These are phyloP conservation scores for Syngnathus typhle DNA, from an alignment of 2,113 vertebrate genomes.

Conservation along the genomic window DNA sequence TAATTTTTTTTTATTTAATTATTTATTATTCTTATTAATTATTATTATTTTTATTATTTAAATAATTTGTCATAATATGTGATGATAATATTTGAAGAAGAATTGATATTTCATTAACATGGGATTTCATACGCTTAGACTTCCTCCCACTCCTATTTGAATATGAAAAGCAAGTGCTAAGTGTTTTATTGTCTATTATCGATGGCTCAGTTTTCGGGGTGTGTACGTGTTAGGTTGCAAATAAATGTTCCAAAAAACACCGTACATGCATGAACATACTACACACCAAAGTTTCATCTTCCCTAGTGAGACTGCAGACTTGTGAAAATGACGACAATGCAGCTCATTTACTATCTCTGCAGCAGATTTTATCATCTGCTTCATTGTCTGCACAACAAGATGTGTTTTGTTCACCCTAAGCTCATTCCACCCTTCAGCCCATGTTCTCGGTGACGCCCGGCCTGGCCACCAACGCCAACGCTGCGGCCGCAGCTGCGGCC, in stretches of 20 bases:
- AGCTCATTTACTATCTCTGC: background rate
- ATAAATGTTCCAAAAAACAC: background rate
- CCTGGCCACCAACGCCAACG: slow-evolving; percentile 77
- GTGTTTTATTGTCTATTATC: too few relatives aligned
- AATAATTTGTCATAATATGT: too few relatives aligned
- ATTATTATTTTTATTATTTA: too few relatives aligned
- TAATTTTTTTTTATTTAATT: too few relatives aligned
- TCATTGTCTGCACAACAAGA: slow-evolving; percentile 7
- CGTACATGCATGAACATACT: background rate
- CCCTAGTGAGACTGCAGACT: background rate
- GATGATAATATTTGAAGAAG: too few relatives aligned
- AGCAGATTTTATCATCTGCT: slow-evolving; percentile 1
- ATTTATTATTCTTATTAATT: too few relatives aligned
- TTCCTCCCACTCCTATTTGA: too few relatives aligned
- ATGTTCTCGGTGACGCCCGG: slow-evolving; percentile 93
- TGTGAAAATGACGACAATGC: background rate
- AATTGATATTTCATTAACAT: too few relatives aligned
- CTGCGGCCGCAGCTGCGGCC: slow-evolving; percentile 74
- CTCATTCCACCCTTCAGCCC: slow-evolving; percentile 69
- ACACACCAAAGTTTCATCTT: background rate
- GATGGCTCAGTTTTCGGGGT: too few relatives aligned
- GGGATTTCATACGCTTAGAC: too few relatives aligned
- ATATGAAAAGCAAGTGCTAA: too few relatives aligned
- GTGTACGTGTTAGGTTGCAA: too few relatives aligned
- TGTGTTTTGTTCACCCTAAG: background rate